These are phyloP conservation scores for Anagyrus pseudococci DNA, from an alignment of 2,888 invertebrate genomes.

Conservation along the genomic window DNA sequence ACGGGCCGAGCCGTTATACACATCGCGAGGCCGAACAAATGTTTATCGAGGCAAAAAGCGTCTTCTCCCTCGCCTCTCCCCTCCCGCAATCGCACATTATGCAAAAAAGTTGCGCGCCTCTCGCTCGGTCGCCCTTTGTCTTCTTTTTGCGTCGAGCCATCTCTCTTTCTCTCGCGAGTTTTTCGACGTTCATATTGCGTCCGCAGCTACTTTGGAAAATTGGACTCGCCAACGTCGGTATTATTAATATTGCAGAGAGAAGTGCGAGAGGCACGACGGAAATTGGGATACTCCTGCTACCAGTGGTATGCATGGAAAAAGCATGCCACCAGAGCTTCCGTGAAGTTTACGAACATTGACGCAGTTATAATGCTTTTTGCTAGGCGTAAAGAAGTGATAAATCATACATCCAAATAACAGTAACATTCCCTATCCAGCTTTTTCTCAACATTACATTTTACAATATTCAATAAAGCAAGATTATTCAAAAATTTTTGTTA, in stretches of 20 bases:
- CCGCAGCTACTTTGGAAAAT: not conserved
- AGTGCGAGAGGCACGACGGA: not conserved
- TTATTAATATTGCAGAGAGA: not conserved
- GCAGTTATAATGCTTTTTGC: too few relatives aligned
- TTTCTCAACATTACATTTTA: too few relatives aligned
- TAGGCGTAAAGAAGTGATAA: too few relatives aligned
- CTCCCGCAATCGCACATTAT: not conserved
- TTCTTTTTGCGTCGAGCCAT: too few relatives aligned
- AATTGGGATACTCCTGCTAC: too few relatives aligned
- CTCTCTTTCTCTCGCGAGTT: not conserved
- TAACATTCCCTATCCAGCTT: too few relatives aligned
- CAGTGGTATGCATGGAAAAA: not conserved
- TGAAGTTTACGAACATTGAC: too few relatives aligned
- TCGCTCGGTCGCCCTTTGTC: not conserved
- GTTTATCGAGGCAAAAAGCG: not conserved
- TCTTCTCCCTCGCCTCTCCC: not conserved
- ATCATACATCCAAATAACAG: too few relatives aligned
- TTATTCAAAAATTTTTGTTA: too few relatives aligned
- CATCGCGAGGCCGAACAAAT: not conserved
- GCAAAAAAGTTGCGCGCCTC: constrained; percentile 1
- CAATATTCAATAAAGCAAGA: too few relatives aligned
- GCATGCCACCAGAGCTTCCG: not conserved
- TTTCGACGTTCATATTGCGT: not conserved
- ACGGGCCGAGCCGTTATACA: not conserved
- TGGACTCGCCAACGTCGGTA: not conserved